A percentile compares a stretch with the other conserved stretches of the same genome.
Conservation (phyloP, 2,797 vertebrate species). For the Pangasius djambal region DNA sequence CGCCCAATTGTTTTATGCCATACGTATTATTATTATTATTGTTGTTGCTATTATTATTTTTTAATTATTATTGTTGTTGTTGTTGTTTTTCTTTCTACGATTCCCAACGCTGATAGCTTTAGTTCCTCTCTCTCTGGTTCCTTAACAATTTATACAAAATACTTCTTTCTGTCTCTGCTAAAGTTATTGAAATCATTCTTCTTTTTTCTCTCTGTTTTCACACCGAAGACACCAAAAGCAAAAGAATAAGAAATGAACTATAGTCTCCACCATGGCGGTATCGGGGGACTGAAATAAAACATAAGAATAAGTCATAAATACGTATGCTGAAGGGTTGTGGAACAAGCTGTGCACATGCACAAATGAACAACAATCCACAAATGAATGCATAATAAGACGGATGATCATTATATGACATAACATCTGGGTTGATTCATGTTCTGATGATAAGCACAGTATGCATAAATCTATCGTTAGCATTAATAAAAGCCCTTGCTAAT, state of each 20-base stretch:
- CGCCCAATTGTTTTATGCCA: too few relatives aligned
- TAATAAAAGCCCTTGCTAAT: constrained; percentile 27
- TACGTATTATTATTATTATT: not conserved
- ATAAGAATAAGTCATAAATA: not conserved
- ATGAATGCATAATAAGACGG: constrained; percentile 9
- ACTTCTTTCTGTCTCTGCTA: not conserved
- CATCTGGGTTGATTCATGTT: constrained; percentile 20
- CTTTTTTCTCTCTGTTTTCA: not conserved
- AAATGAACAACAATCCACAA: not conserved
- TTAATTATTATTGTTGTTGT: not conserved
- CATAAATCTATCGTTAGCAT: constrained; percentile 31
- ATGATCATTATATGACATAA: constrained; percentile 11
- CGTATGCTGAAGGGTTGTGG: not conserved
- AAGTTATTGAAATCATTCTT: constrained; percentile 6
- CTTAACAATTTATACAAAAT: constrained; percentile 12
- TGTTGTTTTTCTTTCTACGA: not conserved
- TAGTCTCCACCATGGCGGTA: not conserved
- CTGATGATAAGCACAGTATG: not conserved
- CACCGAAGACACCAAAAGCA: not conserved
- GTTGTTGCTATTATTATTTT: not conserved
- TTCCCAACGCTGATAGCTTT: not conserved
- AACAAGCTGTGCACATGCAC: not conserved
- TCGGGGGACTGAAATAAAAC: constrained; percentile 16
- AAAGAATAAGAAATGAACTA: constrained; percentile 1
- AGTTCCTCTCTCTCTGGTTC: not conserved